Percentiles rank a stretch among this genome's conserved stretches.
Evolutionary conservation across 2,113 vertebrate genomes (phyloP).

Genomic region (Xiphophorus hellerii): DNA sequence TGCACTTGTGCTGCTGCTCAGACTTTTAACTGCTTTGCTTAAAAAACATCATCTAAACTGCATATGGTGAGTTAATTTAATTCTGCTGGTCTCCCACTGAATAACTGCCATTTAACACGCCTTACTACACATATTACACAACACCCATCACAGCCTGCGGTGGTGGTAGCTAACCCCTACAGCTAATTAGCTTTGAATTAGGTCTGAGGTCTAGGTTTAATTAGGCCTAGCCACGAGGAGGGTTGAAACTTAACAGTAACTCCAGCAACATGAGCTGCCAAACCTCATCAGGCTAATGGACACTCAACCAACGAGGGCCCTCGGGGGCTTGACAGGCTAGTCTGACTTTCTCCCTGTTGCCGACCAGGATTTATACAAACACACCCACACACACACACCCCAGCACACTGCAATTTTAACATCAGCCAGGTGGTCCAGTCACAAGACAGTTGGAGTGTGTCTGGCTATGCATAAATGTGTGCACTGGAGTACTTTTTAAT

Average conservation of each 20-base stretch:
- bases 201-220: conserved; percentile 77
- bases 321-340: conserved; percentile 64
- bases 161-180: conserved; percentile 56
- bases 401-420: conserved; percentile 5
- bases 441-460: conserved; percentile 19
- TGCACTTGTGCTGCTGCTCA: background rate
- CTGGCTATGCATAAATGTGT: conserved; percentile 39
- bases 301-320: conserved; percentile 71
- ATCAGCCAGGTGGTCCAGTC: conserved; percentile 34
- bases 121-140: conserved; percentile 44
- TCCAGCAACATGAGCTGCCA: conserved; percentile 77
- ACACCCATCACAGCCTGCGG: conserved; percentile 27
- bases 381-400: conserved; percentile 2
- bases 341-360: conserved; percentile 48
- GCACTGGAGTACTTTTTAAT: conserved; percentile 27
- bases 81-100: conserved; percentile 30
- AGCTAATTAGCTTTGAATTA: conserved; percentile 79
- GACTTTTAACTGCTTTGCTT: conserved; percentile 16
- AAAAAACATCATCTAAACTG: conserved; percentile 26
- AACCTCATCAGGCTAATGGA: conserved; percentile 82
- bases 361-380: conserved; percentile 15
- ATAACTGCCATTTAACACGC: conserved; percentile 52
- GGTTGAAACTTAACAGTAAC: conserved; percentile 69
- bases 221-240: conserved; percentile 74
- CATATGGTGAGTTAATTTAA: conserved; percentile 37